A percentile compares a stretch with the other conserved stretches of the same genome.
These are phyloP conservation scores for Actinernus sp. DNA, from an alignment of 92 coral and sea anemone species.

Conservation along the genomic window DNA sequence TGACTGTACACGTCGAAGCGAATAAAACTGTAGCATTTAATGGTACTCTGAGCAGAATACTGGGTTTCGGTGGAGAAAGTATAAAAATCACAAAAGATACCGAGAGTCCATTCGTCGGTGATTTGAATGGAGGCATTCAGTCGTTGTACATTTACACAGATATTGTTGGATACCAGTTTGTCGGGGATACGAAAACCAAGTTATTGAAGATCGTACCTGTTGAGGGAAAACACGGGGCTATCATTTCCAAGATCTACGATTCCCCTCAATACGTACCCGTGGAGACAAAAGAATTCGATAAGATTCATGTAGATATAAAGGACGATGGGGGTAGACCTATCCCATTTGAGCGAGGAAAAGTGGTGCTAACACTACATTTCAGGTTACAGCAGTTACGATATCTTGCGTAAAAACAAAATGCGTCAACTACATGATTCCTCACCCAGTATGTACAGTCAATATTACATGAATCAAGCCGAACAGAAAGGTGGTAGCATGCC, in stretches of 20 bases:
- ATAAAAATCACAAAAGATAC: not conserved
- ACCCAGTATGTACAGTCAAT: slow-evolving; percentile 5
- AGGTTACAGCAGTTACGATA: not conserved
- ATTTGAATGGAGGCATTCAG: slow-evolving; percentile 1
- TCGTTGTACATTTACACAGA: slow-evolving; percentile 37
- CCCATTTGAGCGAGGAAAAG: not conserved
- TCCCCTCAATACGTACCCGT: slow-evolving; percentile 47
- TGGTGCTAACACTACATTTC: slow-evolving; percentile 21
- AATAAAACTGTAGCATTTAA: not conserved
- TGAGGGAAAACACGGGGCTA: slow-evolving; percentile 36
- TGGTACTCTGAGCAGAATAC: not conserved
- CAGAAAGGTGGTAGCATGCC: slow-evolving; percentile 23
- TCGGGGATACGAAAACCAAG: slow-evolving; percentile 25
- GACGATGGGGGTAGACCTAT: slow-evolving; percentile 1
- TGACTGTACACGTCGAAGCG: not conserved
- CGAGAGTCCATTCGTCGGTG: slow-evolving; percentile 20
- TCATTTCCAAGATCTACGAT: slow-evolving; percentile 25
- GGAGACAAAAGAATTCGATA: slow-evolving; percentile 12
- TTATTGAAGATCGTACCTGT: slow-evolving; percentile 35
- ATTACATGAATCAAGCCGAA: slow-evolving; percentile 5
- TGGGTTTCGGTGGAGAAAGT: slow-evolving; percentile 25
- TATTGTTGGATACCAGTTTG: slow-evolving; percentile 24
- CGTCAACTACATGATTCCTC: slow-evolving; percentile 8
- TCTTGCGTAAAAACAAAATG: slow-evolving; percentile 5
- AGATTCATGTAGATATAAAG: slow-evolving; percentile 3